phyloP scores from a whole-genome alignment of 2,888 invertebrate genomes.

The Drosophila mimetica region DNA sequence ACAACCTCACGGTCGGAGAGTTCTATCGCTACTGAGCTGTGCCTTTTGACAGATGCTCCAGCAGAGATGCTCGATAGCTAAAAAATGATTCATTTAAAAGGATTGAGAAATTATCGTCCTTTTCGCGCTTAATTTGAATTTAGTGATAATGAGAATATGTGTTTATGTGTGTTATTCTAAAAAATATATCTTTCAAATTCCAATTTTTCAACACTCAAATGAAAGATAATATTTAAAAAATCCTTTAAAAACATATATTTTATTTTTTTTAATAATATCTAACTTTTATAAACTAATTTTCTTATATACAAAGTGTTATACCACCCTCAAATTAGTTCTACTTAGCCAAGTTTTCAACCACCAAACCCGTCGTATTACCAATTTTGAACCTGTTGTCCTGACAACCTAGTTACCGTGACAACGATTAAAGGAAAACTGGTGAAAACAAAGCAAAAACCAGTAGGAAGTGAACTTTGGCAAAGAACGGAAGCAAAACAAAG shows the following conservation, averaged over 20 bases:
- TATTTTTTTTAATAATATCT: too few species aligned
- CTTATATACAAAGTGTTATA: background rate
- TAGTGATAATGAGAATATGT: background rate
- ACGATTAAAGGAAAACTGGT: slow-evolving; percentile 34
- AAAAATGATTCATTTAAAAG: background rate
- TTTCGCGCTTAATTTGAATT: background rate
- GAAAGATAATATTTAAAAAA: background rate
- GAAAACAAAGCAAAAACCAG: slow-evolving; percentile 30
- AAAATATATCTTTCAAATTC: background rate
- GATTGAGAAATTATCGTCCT: background rate
- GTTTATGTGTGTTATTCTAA: accelerated
- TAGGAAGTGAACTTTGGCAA: slow-evolving; percentile 9
- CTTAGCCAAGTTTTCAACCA: slow-evolving; percentile 17
- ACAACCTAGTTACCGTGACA: slow-evolving; percentile 62
- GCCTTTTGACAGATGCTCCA: slow-evolving; percentile 12
- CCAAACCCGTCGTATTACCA: background rate
- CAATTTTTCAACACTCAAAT: background rate
- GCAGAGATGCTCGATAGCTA: slow-evolving; percentile 24
- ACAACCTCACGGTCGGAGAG: slow-evolving; percentile 45
- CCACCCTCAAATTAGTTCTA: background rate
- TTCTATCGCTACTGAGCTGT: slow-evolving; percentile 50
- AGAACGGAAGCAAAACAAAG: slow-evolving; percentile 36
- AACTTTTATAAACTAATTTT: background rate
- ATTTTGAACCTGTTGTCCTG: slow-evolving; percentile 21
- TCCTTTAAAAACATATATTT: too few species aligned